Base-by-base conservation (phyloP, 2,797 vertebrate species). In the Euphonia xanthogaster region DNA sequence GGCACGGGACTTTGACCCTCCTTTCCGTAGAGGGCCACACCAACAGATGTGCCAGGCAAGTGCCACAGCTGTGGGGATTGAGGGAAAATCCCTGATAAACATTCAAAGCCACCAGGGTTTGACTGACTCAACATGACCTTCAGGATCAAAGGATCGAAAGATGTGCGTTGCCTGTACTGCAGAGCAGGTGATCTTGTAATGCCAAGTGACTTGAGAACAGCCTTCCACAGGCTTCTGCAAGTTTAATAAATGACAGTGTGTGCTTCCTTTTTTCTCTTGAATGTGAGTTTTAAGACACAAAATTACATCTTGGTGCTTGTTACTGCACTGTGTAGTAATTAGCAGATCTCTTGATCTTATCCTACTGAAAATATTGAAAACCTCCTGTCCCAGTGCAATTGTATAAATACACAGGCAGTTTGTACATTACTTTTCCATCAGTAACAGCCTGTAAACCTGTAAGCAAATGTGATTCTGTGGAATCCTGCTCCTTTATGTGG, bases 21-120 rank as follows among this genome's bases (percentile, higher is more conserved):
- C 7, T 14, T 39, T 37, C 42, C 14, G 0, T 28, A 14, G 1
- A 0, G 35, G 9, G n/a, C 16, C 5, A 0, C 30, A 42, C 40
- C 40, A 39, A 42, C 40, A 50, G 57, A 33, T 1, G 0, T 61
- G 47, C 53, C 25, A 27, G n/a, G 25, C 10, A 66, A 9, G 27
- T 40, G 37, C 37, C 70, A 5, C 27, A 53, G 53, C 50, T 70
- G 20, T 31, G 12, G 72, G 39, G 39, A 58, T 2, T 20, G 58
- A 75, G 39, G 31, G 58, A 44, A 85, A 74, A 45, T 54, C 66
- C 50, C 70, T 24, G 17, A 22, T 53, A 6, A 0, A 9, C 19
- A 3, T 61, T 61, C 25, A 62, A 44, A 78, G 28, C 65, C 53
- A 54, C 65, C 3, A 60, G 31, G 4, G 28, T 68, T 51, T 71